Evolutionary conservation across 2,888 invertebrate genomes (phyloP).

Genomic region (Lordiphosa andalusiaca): DNA sequence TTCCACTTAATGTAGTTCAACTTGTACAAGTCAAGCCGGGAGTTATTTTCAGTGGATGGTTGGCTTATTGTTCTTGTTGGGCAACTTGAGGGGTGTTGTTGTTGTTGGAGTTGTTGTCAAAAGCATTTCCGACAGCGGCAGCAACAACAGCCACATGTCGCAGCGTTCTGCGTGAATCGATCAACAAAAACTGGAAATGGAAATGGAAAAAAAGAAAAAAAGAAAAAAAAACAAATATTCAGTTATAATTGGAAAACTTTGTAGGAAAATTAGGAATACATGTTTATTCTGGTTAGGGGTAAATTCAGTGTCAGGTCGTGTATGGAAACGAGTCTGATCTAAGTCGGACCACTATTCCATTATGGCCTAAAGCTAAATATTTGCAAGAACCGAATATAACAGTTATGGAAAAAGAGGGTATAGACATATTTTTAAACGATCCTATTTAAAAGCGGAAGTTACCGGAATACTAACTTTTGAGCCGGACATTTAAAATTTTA

Average conservation of each 20-base stretch:
- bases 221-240: background rate
- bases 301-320: too few relatives aligned
- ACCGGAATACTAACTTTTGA: too few relatives aligned
- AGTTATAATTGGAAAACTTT: background rate
- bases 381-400: too few relatives aligned
- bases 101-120: slow-evolving; percentile 36
- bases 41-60: background rate
- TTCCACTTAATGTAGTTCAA: slow-evolving; percentile 20
- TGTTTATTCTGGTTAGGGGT: too few relatives aligned
- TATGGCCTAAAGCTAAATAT: too few relatives aligned
- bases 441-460: too few relatives aligned
- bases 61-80: slow-evolving; percentile 24
- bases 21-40: background rate
- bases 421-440: too few relatives aligned
- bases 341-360: too few relatives aligned
- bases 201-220: background rate
- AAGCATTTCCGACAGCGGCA: slow-evolving; percentile 34
- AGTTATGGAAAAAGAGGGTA: too few relatives aligned
- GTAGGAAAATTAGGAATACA: slow-evolving; percentile 5
- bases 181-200: slow-evolving; percentile 20
- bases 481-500: too few relatives aligned
- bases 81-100: slow-evolving; percentile 5
- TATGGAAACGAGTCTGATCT: too few relatives aligned
- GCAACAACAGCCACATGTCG: slow-evolving; percentile 63
- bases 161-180: slow-evolving; percentile 33